Base-by-base conservation (phyloP, 2,797 vertebrate species). In the Acanthurus leucopareius region DNA sequence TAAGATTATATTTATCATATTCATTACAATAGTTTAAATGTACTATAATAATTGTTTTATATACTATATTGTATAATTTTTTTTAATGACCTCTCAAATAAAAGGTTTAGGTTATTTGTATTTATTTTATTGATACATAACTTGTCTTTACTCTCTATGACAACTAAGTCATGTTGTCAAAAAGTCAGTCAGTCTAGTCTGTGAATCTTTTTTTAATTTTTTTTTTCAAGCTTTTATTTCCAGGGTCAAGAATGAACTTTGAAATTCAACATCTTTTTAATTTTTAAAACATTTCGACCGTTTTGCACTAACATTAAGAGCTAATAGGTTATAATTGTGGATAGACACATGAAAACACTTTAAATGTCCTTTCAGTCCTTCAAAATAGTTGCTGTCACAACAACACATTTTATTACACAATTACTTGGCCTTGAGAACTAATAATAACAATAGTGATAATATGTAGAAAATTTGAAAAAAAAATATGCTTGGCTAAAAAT, bases 331-430 rank as follows among this genome's bases (percentile, higher is more conserved):
- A 16, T n/a, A 42, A 68, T 22, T 35, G 48, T 45, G 35, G 10
- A 16, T 13, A 48, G 32, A 69, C 25, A 49, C 44, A 57, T 13
- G 52, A 44, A 60, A 53, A 47, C 38, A 61, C 19, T 60, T 68
- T 14, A 19, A 49, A 58, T 17, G 5, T 40, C 10, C 10, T 25
- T 19, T 17, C 0, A 1, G 7, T 45, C 10, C n/a, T 22, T 35
- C 45, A 3, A 60, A 52, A 19, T 13, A 53, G 10, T 6, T 6
- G 7, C 10, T 10, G 40, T 40, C 40, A 40, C 40, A 40, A 40
- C 40, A 40, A 8, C 40, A 40, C 7, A 40, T 40, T 40, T 40
- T 10, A 40, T 40, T 40, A 9, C 40, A 40, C 3, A 8, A 40
- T 40, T 8, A 40, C 10, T 40, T 40, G 40, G 40, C 40, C 3